Evolutionary conservation across 1,140 invertebrate genomes (phyloP), one percentile per base, ranked within the genome.

Genomic region (Radopholus similis): DNA sequence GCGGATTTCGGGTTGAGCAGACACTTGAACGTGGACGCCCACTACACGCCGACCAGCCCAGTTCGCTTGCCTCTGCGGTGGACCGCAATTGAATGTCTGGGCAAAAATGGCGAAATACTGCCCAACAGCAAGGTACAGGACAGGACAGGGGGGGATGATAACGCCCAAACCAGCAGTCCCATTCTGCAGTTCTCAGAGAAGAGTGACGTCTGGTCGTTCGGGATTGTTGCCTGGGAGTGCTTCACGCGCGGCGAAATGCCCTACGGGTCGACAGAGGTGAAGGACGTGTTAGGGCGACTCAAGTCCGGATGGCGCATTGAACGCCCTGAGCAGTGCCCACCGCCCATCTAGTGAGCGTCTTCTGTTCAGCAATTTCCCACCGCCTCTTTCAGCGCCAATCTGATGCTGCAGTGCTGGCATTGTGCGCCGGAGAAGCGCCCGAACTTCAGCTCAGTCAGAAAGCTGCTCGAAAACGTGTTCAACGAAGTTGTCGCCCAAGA

Each of bases 1-100:
- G 93, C 93, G 0, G 95, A 97, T 83, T 98, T 98, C 84, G 95
- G 95, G 4, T 86, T 98, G n/a, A 93, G 95, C 0, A 86, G 95
- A 35, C 67, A 51, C 26, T 60, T 56, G 21, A 75, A 72, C 47
- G 28, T 15, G 23, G 42, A 71, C 44, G 54, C 49, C n/a, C 51
- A 68, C 13, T 72, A 72, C 35, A 26, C 60, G 1, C 26, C 30
- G n/a, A 44, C 73, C 21, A 35, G 28, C 18, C 23, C 23, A 15
- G 40, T 51, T 21, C 40, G 72, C 32, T 34, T 72, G n/a, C 71
- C 71, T 3, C 67, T 75, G 4, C 51, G 71, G 18, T 72, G 71
- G 71, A 72, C 69, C 18, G 70, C 71, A 21, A 57, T 72, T 28
- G 71, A 72, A 55, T 72, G 71, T 57, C 38, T 75, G 11, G 63